A percentile compares a stretch with the other conserved stretches of the same genome.
Conservation (phyloP, 2,797 vertebrate genomes). For the Leucoraja ocellata region DNA sequence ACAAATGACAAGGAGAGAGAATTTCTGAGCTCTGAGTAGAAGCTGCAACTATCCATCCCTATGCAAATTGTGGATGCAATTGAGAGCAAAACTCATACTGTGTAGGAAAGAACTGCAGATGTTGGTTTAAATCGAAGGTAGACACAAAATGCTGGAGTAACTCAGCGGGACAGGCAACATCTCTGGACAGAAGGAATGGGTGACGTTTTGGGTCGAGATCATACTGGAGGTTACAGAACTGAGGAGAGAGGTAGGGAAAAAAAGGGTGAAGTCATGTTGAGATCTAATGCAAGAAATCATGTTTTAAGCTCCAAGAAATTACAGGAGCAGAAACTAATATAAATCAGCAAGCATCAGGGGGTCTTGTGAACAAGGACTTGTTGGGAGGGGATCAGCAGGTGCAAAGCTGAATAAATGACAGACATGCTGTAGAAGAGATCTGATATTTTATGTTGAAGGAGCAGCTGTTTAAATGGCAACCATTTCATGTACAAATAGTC, state of each 20-base stretch:
- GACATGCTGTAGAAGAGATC: not conserved
- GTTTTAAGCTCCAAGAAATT: not conserved
- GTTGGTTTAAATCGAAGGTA: no score
- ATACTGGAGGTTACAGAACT: no score
- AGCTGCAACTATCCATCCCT: not conserved
- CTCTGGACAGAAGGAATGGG: no score
- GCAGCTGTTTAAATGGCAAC: constrained; percentile 3
- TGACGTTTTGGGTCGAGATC: no score
- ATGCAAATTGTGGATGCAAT: not conserved
- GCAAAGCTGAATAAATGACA: not conserved
- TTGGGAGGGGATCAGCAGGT: not conserved
- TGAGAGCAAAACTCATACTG: no score
- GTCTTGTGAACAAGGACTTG: no score
- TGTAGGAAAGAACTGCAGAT: no score
- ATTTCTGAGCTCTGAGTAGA: not conserved
- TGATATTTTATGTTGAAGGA: constrained; percentile 1
- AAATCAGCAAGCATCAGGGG: not conserved
- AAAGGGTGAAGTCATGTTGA: no score
- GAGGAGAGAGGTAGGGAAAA: no score
- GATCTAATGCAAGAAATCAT: not conserved
- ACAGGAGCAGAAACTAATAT: not conserved
- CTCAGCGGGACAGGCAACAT: no score
- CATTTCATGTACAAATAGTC: not conserved
- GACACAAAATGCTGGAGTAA: no score
- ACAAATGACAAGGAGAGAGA: not conserved